These are phyloP conservation scores for Rutilus rutilus DNA, from an alignment of 2,113 vertebrate genomes.

Conservation along the genomic window DNA sequence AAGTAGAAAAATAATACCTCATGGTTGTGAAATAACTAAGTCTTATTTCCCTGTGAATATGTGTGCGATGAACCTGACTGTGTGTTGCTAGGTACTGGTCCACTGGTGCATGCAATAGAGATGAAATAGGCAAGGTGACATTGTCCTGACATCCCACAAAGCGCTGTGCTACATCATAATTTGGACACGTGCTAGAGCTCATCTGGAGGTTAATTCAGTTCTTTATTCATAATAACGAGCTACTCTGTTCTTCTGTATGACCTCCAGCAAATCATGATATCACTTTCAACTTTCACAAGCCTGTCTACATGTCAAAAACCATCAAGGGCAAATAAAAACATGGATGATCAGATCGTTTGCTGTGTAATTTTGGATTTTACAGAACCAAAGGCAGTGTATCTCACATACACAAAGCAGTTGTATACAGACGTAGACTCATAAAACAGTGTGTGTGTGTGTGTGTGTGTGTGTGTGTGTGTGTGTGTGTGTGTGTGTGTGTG, in stretches of 20 bases:
- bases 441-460: too few relatives aligned
- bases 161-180: constrained; percentile 32
- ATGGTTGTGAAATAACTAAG: neutral
- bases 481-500: too few relatives aligned
- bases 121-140: constrained; percentile 48
- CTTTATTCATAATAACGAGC: constrained; percentile 43
- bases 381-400: too few relatives aligned
- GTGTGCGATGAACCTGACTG: constrained; percentile 1
- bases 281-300: neutral
- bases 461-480: too few relatives aligned
- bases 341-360: neutral
- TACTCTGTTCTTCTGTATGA: neutral
- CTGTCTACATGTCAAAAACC: neutral
- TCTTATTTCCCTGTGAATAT: neutral
- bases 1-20: neutral
- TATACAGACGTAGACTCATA: too few relatives aligned
- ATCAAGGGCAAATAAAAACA: constrained; percentile 11
- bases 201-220: constrained; percentile 26
- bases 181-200: constrained; percentile 19
- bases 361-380: too few relatives aligned
- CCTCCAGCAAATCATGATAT: neutral
- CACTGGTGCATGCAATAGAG: constrained; percentile 38
- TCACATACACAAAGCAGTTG: too few relatives aligned
- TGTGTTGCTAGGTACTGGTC: constrained; percentile 7
- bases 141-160: constrained; percentile 34